phyloP scores from a whole-genome alignment of 92 coral and sea anemone species.

The Siderastrea siderea region DNA sequence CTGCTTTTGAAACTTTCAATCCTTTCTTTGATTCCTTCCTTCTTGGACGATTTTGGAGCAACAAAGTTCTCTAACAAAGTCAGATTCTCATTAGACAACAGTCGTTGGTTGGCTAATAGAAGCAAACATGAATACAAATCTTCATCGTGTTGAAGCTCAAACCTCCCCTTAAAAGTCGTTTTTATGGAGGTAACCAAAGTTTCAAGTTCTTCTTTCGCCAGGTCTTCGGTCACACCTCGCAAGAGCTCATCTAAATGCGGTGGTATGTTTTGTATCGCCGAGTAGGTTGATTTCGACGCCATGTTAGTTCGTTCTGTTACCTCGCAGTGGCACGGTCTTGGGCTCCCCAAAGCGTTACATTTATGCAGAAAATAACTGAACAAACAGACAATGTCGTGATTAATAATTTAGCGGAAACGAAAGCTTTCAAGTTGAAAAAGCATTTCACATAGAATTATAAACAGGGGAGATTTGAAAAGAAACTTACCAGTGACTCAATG shows the following conservation, averaged over 20 bases:
- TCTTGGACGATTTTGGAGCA: conserved; percentile 49
- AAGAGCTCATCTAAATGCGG: conserved; percentile 1
- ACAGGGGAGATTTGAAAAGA: too few species aligned
- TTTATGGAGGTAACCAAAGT: not conserved
- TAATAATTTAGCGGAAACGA: not conserved
- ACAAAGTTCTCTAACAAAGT: conserved; percentile 23
- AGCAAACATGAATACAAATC: conserved; percentile 23
- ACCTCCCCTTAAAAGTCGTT: conserved; percentile 9
- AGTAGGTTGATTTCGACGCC: not conserved
- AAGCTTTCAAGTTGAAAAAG: not conserved
- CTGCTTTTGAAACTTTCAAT: conserved; percentile 25
- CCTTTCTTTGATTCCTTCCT: conserved; percentile 34
- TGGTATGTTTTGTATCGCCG: not conserved
- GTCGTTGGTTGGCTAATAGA: not conserved
- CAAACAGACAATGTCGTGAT: not conserved
- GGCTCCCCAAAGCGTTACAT: conserved; percentile 6
- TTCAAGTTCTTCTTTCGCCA: conserved; percentile 5
- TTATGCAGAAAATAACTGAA: conserved; percentile 3
- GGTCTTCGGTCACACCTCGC: not conserved
- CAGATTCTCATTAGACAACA: conserved; percentile 16
- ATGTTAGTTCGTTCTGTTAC: not conserved
- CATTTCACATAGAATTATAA: not conserved
- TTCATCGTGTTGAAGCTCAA: not conserved
- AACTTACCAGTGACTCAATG: too few species aligned
- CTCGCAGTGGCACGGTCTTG: not conserved